Base-by-base conservation (phyloP, 2,888 invertebrate species). In the Synergus umbraculus region DNA sequence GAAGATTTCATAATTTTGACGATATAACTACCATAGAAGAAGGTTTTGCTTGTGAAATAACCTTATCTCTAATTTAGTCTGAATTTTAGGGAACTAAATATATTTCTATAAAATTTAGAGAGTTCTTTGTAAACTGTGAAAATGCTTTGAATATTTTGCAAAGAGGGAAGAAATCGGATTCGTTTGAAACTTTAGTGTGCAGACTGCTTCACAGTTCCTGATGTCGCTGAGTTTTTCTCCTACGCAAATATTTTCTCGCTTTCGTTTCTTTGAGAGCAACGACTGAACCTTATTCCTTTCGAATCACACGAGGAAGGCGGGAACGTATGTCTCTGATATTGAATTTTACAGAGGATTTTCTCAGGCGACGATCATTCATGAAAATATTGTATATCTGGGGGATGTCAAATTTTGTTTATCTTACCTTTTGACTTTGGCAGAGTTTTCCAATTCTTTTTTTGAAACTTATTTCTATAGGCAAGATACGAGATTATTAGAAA, bases 171-270 rank as follows among this genome's bases (percentile, higher is more conserved):
- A 73, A 73, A 54, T 73, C n/a, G 12, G 49, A 29, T 54, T 54
- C 54, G 44, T 67, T 46, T 54, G 60, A 22, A 18, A 60, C 60
- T 10, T 60, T 60, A 60, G 22, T 60, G 22, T 60, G 22, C 18
- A 60, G 10, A 60, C 22, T 60, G 73, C 73, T 29, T 73, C 37
- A 4, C n/a, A 37, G 37, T 73, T 73, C n/a, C 54, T 54, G 37
- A 73, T 54, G 73, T 54, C 73, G 54, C 37, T 29, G n/a, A n/a
- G 49, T 54, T 73, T 73, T 73, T 73, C 49, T 73, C 29, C 54
- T 54, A n/a, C 37, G 73, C 46, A 73, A 73, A 73, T 73, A 73
- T 73, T 73, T 73, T 73, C 73, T 73, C 54, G 73, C 73, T 54
- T 18, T 73, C 73, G 73, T 37, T 73, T 37, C 73, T 73, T 73